Percentiles rank a stretch among this genome's conserved stretches.
Conservation (phyloP, 2,797 vertebrate genomes). For the Acanthurus leucopareius region DNA sequence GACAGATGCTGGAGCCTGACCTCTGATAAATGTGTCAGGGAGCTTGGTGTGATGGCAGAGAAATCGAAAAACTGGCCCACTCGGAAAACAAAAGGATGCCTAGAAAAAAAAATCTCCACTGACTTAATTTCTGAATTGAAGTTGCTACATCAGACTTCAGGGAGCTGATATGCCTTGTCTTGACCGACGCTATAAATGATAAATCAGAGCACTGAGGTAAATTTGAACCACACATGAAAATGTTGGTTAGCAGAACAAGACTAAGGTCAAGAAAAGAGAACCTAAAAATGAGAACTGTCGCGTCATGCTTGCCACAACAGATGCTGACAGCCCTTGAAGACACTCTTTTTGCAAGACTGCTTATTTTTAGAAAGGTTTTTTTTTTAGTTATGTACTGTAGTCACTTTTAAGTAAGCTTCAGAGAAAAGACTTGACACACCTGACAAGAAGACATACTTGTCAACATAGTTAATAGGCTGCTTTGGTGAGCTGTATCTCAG, state of each 20-base stretch:
- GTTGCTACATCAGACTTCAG: conserved; percentile 50
- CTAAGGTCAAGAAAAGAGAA: conserved; percentile 63
- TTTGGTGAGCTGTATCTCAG: conserved; percentile 57
- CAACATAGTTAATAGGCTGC: conserved; percentile 65
- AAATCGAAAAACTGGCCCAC: conserved; percentile 36
- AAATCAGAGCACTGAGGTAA: conserved; percentile 60
- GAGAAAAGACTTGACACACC: conserved; percentile 49
- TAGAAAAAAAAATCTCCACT: conserved; percentile 40
- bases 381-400: conserved; percentile 15
- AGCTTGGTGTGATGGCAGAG: conserved; percentile 47
- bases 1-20: conserved; percentile 67
- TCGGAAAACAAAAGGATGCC: conserved; percentile 31
- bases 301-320: conserved; percentile 59
- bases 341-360: conserved; percentile 33
- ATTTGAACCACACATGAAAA: conserved; percentile 67
- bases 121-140: conserved; percentile 42
- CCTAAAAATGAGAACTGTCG: conserved; percentile 77
- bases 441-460: conserved; percentile 70
- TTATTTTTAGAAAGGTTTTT: conserved; percentile 76
- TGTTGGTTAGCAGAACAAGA: conserved; percentile 66
- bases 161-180: conserved; percentile 48
- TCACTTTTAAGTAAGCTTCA: conserved; percentile 62
- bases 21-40: conserved; percentile 69
- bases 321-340: conserved; percentile 62
- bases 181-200: conserved; percentile 58